A percentile compares a stretch with the other conserved stretches of the same genome.
These are phyloP conservation scores for Nannobrachium achirus DNA, from an alignment of 2,113 vertebrate genomes.

Conservation along the genomic window DNA sequence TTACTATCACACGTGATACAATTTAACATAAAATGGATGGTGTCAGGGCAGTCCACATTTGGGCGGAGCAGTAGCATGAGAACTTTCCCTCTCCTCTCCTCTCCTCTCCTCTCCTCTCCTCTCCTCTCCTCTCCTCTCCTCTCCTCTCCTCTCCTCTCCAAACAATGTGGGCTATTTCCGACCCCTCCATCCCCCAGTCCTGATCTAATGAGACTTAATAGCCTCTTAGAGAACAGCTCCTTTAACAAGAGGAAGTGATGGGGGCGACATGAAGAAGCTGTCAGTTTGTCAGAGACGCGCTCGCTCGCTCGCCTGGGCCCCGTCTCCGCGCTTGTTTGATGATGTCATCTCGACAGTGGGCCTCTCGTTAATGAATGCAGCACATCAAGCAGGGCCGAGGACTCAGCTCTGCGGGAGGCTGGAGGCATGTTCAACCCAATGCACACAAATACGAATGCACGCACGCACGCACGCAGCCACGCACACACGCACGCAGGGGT, in stretches of 20 bases:
- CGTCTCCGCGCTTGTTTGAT: conserved; percentile 21
- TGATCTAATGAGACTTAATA: conserved; percentile 54
- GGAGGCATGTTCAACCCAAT: conserved; percentile 15
- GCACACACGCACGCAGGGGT: background rate
- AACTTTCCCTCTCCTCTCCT: conserved; percentile 5
- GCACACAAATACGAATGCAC: background rate
- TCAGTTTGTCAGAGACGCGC: conserved; percentile 46
- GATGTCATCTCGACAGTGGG: conserved; percentile 34
- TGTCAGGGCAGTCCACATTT: too few species aligned
- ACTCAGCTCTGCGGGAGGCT: conserved; percentile 7
- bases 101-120: conserved; percentile 16
- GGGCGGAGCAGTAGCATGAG: too few species aligned
- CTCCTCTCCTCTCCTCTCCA: conserved; percentile 4
- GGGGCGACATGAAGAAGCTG: conserved; percentile 39
- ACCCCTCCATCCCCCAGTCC: background rate
- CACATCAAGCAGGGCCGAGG: conserved; percentile 14
- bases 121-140: background rate
- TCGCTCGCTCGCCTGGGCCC: conserved; percentile 38
- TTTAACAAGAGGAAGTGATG: conserved; percentile 52
- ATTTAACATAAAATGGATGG: too few species aligned
- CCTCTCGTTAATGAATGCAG: conserved; percentile 38
- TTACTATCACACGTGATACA: too few species aligned
- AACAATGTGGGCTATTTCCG: background rate
- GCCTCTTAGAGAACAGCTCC: conserved; percentile 32
- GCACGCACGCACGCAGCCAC: background rate